These are phyloP conservation scores for Ecdyonurus torrentis DNA, from an alignment of 2,888 invertebrate species.

Conservation along the genomic window DNA sequence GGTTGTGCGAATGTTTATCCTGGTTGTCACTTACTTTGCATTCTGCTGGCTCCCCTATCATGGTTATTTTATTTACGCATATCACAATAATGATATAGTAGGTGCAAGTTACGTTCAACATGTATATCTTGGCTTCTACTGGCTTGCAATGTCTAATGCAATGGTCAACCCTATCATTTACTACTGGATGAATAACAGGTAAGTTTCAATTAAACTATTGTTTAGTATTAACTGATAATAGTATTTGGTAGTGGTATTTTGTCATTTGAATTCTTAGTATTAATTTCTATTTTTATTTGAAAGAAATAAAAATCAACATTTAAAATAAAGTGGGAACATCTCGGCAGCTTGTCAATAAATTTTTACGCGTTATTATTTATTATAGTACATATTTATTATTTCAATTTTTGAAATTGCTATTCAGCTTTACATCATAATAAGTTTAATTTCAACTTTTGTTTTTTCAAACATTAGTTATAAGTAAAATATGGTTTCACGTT, in stretches of 20 bases:
- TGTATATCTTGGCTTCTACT: constrained; percentile 33
- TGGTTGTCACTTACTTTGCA: constrained; percentile 33
- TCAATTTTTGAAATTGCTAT: no score
- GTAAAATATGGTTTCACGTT: no score
- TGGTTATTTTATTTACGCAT: constrained; percentile 33
- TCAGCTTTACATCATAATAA: no score
- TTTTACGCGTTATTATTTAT: no score
- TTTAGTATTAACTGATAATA: not conserved
- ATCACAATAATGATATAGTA: constrained; percentile 22
- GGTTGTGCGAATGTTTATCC: constrained; percentile 36
- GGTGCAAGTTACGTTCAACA: constrained; percentile 27
- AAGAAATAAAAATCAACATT: not conserved
- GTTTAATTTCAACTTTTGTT: no score
- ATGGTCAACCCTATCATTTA: constrained; percentile 40
- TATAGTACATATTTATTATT: no score
- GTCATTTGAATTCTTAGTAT: not conserved
- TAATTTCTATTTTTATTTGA: not conserved
- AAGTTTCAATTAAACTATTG: no score
- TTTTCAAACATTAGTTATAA: no score
- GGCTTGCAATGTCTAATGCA: constrained; percentile 38
- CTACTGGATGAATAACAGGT: constrained; percentile 35
- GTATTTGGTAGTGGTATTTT: not conserved
- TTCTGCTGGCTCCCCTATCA: constrained; percentile 39
- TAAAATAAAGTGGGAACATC: not conserved
- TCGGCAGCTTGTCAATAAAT: no score